Conservation (phyloP, 64 coral and sea anemone species). For the Porites australiensis region DNA sequence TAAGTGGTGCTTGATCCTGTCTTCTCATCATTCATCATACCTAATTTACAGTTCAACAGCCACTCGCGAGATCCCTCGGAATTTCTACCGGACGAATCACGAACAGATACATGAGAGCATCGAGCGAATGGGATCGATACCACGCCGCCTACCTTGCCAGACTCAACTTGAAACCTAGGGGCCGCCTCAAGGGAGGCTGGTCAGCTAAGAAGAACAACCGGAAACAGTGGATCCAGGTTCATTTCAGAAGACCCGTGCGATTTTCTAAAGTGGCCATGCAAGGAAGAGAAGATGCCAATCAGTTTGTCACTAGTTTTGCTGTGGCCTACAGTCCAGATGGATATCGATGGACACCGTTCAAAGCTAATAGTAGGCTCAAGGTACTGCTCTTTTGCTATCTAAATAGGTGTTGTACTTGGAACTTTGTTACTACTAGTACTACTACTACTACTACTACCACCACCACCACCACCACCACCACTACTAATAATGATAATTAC, state of each 20-base stretch:
- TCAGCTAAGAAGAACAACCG: conserved; percentile 70
- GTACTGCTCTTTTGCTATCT: background rate
- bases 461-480: too few species aligned
- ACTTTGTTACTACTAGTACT: too few species aligned
- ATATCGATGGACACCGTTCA: conserved; percentile 83
- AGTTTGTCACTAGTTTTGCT: conserved; percentile 77
- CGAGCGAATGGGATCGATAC: conserved; percentile 67
- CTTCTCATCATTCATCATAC: too few species aligned
- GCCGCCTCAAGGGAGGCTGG: conserved; percentile 79
- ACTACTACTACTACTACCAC: too few species aligned
- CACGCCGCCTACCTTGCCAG: conserved; percentile 67
- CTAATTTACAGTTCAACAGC: conserved; percentile 32
- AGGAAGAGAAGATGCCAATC: conserved; percentile 69
- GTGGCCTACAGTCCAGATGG: conserved; percentile 77
- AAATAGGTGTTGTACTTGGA: too few species aligned
- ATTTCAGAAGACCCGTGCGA: conserved; percentile 53
- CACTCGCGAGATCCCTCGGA: conserved; percentile 42
- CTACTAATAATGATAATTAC: too few species aligned
- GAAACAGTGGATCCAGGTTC: conserved; percentile 79
- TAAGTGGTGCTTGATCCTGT: too few species aligned
- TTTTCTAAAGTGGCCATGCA: conserved; percentile 79
- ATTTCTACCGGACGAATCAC: conserved; percentile 59
- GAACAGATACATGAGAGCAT: conserved; percentile 74
- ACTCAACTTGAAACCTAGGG: conserved; percentile 55
- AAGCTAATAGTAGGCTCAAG: conserved; percentile 66